Base-by-base conservation (phyloP, 2,888 invertebrate genomes). In the Augiades crinisus region DNA sequence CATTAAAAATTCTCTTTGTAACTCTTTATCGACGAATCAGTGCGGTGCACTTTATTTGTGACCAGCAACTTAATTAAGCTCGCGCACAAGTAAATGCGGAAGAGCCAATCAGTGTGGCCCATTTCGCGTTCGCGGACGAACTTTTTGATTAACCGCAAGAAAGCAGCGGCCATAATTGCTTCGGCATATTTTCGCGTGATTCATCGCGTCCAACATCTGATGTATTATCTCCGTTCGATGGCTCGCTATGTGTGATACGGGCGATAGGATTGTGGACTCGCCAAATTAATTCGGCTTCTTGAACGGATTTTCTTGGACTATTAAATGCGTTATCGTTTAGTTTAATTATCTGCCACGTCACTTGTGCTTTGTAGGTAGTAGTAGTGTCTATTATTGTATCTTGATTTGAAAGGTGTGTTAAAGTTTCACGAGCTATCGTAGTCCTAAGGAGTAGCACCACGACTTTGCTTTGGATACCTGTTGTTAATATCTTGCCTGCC, bases 141-240 rank as follows among this genome's bases (percentile, higher is more conserved):
- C 50, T 50, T 41, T 50, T 50, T 43, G 49, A 50, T 50, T 50
- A 50, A 50, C 41, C 49, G 21, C 36, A 50, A 50, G 49, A 50
- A 50, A 50, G 47, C 49, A 41, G 41, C 43, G 36, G 27, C 49
- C 41, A 41, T 50, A 34, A 50, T 50, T 43, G 41, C 49, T 27
- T 43, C 41, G 49, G 33, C 47, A 49, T 50, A 50, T 50, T 50
- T 50, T 33, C 24, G 27, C 34, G 41, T 50, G 41, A 41, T 27
- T 50, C 49, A 50, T 50, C 41, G 34, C 16, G 13, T 24, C 36
- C 2, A 36, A 16, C 14, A 27, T 30, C 50, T 34, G 34, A 50
- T 50, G 33, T 34, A 17, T 33, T 50, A 50, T 50, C 50, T 43
- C 40, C n/a, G 33, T 36, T 36, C 45, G 33, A 24, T 33, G 49